Percentiles rank a stretch among this genome's conserved stretches.
phyloP scores from a whole-genome alignment of 2,113 vertebrate species.

The Asarcornis scutulata region DNA sequence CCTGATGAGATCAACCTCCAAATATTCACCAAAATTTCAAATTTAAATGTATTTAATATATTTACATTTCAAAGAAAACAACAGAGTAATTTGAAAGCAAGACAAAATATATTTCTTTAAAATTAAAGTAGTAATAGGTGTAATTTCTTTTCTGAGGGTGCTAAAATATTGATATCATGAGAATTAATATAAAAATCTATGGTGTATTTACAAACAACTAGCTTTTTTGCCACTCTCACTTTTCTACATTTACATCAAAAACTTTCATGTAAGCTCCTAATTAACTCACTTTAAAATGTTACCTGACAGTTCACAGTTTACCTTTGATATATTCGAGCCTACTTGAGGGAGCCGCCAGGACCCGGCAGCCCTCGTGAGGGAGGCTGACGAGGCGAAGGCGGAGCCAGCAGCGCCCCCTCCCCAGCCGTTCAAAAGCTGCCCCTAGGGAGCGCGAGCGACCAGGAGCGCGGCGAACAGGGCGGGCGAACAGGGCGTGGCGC shows the following conservation, averaged over 20 bases:
- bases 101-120: background rate
- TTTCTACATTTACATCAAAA: background rate
- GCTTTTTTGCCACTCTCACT: background rate
- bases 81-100: background rate
- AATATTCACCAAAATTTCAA: background rate
- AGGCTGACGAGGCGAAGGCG: no score
- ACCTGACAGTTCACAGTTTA: background rate
- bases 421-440: no score
- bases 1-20: background rate
- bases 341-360: no score
- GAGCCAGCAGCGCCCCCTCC: no score
- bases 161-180: background rate
- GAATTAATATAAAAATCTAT: background rate
- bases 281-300: background rate
- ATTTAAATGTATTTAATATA: background rate
- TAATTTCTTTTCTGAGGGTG: background rate
- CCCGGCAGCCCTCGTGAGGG: no score
- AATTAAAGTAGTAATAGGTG: background rate
- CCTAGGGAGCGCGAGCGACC: no score
- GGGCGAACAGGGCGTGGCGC: no score
- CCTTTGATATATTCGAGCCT: fast-evolving
- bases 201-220: background rate
- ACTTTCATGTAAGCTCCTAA: fast-evolving
- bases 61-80: background rate
- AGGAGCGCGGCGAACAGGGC: no score